Conservation (phyloP, 1,140 invertebrate species). For the Drosophila yakuba region DNA sequence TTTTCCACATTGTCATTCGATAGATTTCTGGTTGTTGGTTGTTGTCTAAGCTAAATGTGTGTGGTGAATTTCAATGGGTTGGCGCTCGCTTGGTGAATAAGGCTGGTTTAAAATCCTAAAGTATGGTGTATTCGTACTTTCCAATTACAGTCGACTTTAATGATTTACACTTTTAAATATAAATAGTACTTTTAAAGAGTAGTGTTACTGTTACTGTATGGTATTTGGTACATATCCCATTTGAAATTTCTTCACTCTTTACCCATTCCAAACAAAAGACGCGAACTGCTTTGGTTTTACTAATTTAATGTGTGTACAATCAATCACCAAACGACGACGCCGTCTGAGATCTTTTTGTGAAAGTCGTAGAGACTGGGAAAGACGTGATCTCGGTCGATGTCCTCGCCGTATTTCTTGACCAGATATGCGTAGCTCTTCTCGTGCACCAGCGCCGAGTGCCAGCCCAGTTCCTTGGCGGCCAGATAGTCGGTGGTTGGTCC, state of each 20-base stretch:
- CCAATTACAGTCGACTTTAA: no score
- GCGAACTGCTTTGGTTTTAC: background rate
- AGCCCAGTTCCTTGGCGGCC: slow-evolving; percentile 90
- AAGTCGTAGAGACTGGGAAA: slow-evolving; percentile 82
- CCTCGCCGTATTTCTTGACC: slow-evolving; percentile 69
- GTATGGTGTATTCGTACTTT: no score
- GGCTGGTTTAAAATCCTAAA: background rate
- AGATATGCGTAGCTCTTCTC: slow-evolving; percentile 74
- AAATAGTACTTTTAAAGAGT: no score
- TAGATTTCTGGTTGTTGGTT: background rate
- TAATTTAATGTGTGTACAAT: slow-evolving; percentile 1
- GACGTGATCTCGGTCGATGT: slow-evolving; percentile 68
- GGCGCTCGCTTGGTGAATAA: background rate
- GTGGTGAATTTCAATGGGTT: background rate
- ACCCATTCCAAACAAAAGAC: background rate
- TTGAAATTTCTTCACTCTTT: background rate
- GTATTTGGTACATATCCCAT: background rate
- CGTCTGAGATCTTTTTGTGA: slow-evolving; percentile 77
- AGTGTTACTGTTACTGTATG: no score
- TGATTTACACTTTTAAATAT: no score
- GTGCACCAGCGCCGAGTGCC: slow-evolving; percentile 89
- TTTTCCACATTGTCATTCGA: background rate
- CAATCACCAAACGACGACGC: slow-evolving; percentile 67
- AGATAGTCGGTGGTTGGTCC: slow-evolving; percentile 90
- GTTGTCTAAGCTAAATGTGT: background rate